phyloP scores from a whole-genome alignment of 2,888 invertebrate genomes.

The Microctonus hyperodae region DNA sequence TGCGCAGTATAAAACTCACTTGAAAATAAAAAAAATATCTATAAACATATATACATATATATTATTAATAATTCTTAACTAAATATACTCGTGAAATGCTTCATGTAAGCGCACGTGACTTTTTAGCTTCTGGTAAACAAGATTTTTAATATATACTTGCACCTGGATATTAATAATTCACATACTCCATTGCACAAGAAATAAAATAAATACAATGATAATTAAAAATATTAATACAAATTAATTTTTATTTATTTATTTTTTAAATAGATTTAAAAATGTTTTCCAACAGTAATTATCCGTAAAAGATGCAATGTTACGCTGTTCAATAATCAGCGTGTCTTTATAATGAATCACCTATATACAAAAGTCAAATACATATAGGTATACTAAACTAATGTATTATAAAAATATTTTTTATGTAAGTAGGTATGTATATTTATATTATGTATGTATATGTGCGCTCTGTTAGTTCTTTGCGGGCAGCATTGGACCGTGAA shows the following conservation, averaged over 20 bases:
- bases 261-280: neutral
- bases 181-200: no score
- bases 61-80: neutral
- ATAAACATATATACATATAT: neutral
- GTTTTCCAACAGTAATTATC: slow-evolving; percentile 34
- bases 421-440: neutral
- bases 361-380: slow-evolving; percentile 9
- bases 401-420: slow-evolving; percentile 1
- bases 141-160: neutral
- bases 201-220: neutral
- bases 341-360: slow-evolving; percentile 30
- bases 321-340: slow-evolving; percentile 45
- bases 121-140: neutral
- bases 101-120: neutral
- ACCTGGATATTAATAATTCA: neutral
- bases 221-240: neutral
- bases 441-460: neutral
- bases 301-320: slow-evolving; percentile 55
- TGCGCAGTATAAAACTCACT: slow-evolving; percentile 40
- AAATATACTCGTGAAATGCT: neutral
- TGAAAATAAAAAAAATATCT: neutral
- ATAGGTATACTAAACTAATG: neutral
- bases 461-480: neutral
- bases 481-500: slow-evolving; percentile 16
- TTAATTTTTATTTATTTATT: neutral